These are phyloP conservation scores for Watsonalla binaria DNA, from an alignment of 2,888 invertebrate genomes.

Conservation along the genomic window DNA sequence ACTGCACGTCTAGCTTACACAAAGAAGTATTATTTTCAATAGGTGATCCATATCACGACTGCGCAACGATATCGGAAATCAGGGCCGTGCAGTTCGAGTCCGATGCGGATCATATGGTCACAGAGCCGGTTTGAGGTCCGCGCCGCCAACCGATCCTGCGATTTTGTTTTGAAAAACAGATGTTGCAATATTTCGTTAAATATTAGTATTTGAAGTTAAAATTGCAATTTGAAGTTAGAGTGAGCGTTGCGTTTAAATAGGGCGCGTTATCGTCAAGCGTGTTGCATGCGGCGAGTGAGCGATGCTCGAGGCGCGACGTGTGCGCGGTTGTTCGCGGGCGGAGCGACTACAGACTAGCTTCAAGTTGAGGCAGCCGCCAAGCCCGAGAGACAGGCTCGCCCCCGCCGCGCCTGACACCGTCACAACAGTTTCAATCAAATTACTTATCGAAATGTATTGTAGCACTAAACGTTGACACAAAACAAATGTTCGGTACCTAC, in stretches of 20 bases:
- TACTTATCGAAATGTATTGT: conserved; percentile 62
- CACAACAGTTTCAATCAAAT: conserved; percentile 56
- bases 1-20: conserved; percentile 33
- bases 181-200: conserved; percentile 24
- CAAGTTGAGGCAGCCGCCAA: conserved; percentile 19
- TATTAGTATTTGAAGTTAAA: conserved; percentile 32
- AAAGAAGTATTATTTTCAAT: conserved; percentile 53
- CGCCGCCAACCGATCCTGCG: conserved; percentile 25
- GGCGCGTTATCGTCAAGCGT: conserved; percentile 59
- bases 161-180: conserved; percentile 28
- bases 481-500: conserved; percentile 42
- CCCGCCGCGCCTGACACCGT: conserved; percentile 39
- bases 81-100: conserved; percentile 40
- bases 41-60: conserved; percentile 59
- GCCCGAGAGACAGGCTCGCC: conserved; percentile 27
- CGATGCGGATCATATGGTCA: conserved; percentile 62
- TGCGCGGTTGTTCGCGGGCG: conserved; percentile 55
- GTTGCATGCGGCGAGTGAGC: conserved; percentile 22
- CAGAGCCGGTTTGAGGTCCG: conserved; percentile 51
- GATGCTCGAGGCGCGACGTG: conserved; percentile 48
- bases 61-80: conserved; percentile 47
- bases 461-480: conserved; percentile 42
- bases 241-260: conserved; percentile 55
- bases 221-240: conserved; percentile 45
- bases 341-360: conserved; percentile 39